Base-by-base conservation (phyloP, 2,113 vertebrate species). In the Oreochromis spilurus region DNA sequence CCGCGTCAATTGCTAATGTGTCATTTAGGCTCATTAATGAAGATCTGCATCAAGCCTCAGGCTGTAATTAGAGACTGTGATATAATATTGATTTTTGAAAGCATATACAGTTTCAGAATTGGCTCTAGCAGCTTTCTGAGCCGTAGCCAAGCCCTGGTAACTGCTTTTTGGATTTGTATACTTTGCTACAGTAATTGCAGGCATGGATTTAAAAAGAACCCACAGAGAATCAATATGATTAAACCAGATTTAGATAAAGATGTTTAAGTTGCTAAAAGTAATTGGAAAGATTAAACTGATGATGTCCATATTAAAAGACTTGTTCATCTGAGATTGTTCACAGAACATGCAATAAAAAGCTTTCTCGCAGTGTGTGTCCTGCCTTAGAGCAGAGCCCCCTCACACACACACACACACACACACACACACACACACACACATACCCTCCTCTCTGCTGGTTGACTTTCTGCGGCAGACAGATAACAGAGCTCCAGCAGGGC, bases 401-500 rank as follows among this genome's bases (percentile, higher is more conserved):
- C 26, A 9, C 4, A 2, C 13, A 16, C 55, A 31, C 45, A 16
- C 45, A 16, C 45, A 16, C 43, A 13, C 43, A 24, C 34, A 9
- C 40, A 36, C 34, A 36, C 34, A 36, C 34, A 36, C 31, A 34
- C 31, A 34, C 31, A 31, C n/a, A 3, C 7, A 26, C 1, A 24
- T 1, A 17, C 29, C 24, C 34, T 4, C 16, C 57, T 38, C 84
- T 83, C 87, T 55, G 19, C 84, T 84, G 80, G 79, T 54, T 67
- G 81, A 19, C 84, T 84, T 62, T 85, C 89, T 93, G 92, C 65
- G 52, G 84, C 85, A 45, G 89, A 87, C 87, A 53, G 92, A 94
- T 94, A 93, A 92, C 92, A 84, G 79, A 82, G 67, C 91, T 92
- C 93, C 94, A 88, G 86, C 93, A 89, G 84, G 55, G 88, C 82